Evolutionary conservation across 2,888 invertebrate species (phyloP).

Genomic region (Linnaemya tessellans): DNA sequence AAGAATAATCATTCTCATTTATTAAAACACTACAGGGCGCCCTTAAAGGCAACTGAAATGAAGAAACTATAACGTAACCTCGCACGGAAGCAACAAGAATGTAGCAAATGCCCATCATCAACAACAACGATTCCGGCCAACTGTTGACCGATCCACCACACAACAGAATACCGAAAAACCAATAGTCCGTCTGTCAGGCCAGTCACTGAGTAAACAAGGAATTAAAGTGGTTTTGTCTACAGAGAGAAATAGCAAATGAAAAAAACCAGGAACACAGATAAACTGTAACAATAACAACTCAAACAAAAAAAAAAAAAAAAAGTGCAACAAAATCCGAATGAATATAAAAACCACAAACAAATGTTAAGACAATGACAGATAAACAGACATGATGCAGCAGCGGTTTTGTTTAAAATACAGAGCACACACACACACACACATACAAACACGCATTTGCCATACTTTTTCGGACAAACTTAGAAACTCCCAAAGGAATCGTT

Average conservation of each 20-base stretch:
- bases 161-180: slow-evolving; percentile 20
- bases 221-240: slow-evolving; percentile 57
- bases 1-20: slow-evolving; percentile 48
- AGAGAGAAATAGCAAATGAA: slow-evolving; percentile 7
- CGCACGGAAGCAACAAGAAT: slow-evolving; percentile 26
- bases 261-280: slow-evolving; percentile 6
- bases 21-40: slow-evolving; percentile 59
- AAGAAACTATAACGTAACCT: slow-evolving; percentile 9
- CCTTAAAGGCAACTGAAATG: slow-evolving; percentile 46
- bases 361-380: slow-evolving; percentile 70
- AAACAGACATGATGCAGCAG: slow-evolving; percentile 60
- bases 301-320: slow-evolving; percentile 33
- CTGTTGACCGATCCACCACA: slow-evolving; percentile 67
- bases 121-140: slow-evolving; percentile 56
- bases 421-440: not conserved
- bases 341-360: slow-evolving; percentile 67
- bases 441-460: not conserved
- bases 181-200: slow-evolving; percentile 47
- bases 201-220: slow-evolving; percentile 68
- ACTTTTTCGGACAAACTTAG: not conserved
- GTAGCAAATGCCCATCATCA: slow-evolving; percentile 45
- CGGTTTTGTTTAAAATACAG: slow-evolving; percentile 18
- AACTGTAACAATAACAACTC: slow-evolving; percentile 49
- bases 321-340: slow-evolving; percentile 46
- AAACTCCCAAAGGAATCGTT: not conserved